Evolutionary conservation across 2,797 vertebrate species (phyloP), one percentile per base, ranked within the genome.

Genomic region (Perodicticus potto): DNA sequence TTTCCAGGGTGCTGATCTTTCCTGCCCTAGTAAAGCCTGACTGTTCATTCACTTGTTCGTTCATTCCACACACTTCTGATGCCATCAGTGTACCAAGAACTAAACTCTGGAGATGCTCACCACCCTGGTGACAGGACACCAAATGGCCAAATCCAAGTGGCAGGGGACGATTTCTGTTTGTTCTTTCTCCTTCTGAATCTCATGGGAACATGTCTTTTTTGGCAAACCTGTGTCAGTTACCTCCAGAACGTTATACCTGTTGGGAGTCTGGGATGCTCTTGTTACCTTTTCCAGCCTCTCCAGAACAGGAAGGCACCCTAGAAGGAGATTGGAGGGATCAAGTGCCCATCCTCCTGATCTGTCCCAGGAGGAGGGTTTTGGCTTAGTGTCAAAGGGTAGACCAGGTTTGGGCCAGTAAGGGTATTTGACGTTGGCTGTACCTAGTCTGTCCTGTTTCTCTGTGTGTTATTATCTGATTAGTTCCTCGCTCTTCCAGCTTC

Each of bases 381-480:
- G 20, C 76, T 45, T 25, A 7, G 40, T 78, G 69, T 43, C 20
- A 8, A 25, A 63, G 34, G 49, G 34, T 25, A 17, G 11, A 10
- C 1, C 5, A 77, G 45, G 29, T 65, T 23, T 80, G 72, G 82
- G 12, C 57, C 32, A 10, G 16, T 10, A 37, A 10, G 43, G 2
- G 0, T 53, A 3, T 27, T 55, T 13, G 29, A 37, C 17, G 20
- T 22, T n/a, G 43, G 53, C 59, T 34, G 0, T 16, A 0, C 34
- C 55, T 7, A 4, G 45, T 22, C 13, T 1, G 0, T 63, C n/a
- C 23, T 0, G 0, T 77, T 55, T 86, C 20, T 25, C 16, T 76
- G 0, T 10, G 2, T 63, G 19, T 72, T 70, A 1, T 0, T 2
- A 8, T 8, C 59, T 27, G 29, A 55, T 63, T 23, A 53, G 37